Percentiles rank a stretch among this genome's conserved stretches.
Evolutionary conservation across 2,797 vertebrate genomes (phyloP).

Genomic region (Cynodonichthys magdalenae): DNA sequence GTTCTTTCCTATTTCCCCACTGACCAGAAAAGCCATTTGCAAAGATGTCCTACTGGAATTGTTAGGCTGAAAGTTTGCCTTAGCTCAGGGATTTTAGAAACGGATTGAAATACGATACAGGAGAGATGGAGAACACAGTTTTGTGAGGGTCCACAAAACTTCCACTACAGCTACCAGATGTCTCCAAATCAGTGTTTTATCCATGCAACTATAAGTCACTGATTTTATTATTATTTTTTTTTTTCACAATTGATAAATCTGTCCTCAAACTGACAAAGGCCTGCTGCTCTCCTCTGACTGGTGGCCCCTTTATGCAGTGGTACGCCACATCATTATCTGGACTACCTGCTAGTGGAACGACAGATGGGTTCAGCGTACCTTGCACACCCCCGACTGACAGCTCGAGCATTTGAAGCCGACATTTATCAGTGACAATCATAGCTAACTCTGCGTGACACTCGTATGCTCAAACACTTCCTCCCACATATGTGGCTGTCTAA

Average conservation of each 20-base stretch:
- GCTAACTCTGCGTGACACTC: slow-evolving; percentile 57
- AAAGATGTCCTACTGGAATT: slow-evolving; percentile 2
- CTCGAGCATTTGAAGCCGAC: slow-evolving; percentile 50
- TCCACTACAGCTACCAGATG: not conserved
- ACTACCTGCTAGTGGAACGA: slow-evolving; percentile 57
- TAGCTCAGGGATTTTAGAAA: not conserved
- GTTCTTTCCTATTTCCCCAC: slow-evolving; percentile 5
- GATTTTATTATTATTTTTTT: not conserved
- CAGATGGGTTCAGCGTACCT: slow-evolving; percentile 71
- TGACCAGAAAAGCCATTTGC: slow-evolving; percentile 8
- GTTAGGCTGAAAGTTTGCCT: not conserved
- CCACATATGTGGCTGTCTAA: slow-evolving; percentile 44
- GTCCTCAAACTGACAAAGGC: slow-evolving; percentile 7
- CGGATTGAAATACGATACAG: not conserved
- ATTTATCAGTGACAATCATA: slow-evolving; percentile 62
- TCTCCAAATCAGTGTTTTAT: not conserved
- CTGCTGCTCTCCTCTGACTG: slow-evolving; percentile 26
- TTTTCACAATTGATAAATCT: slow-evolving; percentile 13
- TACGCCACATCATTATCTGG: slow-evolving; percentile 63
- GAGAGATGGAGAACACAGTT: not conserved
- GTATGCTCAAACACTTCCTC: slow-evolving; percentile 47
- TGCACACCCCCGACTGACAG: slow-evolving; percentile 54
- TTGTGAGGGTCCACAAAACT: not conserved
- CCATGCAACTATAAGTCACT: not conserved
- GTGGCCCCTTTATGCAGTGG: slow-evolving; percentile 35